Base-by-base conservation (phyloP, 2,888 invertebrate species). In the Lasiommata megera region DNA sequence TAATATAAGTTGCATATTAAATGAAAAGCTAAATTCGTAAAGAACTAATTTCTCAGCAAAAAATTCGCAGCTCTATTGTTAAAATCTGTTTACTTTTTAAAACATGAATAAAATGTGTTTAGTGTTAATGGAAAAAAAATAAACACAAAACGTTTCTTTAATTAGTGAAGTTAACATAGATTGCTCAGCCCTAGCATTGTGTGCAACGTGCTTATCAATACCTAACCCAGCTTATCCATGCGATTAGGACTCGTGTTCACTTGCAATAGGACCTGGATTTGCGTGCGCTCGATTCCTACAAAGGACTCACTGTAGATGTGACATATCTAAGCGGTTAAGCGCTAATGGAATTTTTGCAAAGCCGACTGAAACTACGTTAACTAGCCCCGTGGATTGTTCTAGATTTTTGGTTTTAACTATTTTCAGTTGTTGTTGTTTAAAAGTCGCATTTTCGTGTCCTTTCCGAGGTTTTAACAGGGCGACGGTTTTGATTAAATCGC, bases 321-420 rank as follows among this genome's bases (percentile, higher is more conserved):
- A 48, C 37, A 46, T 50, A 31, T 48, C 23, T 48, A 43, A 54
- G 44, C 43, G 54, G 54, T 57, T 60, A 44, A 46, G 54, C 34
- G 54, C 62, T 58, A 64, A 60, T 62, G 64, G 60, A 62, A 64
- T 64, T 62, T 64, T 60, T 58, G 60, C 54, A 37, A 37, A 53
- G 54, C 44, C 34, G 44, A 47, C 54, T 56, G 38, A 44, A 62
- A 56, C 50, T 54, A 48, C 52, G 58, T 58, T 62, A 58, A 60
- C 62, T 55, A 58, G 56, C 44, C 12, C 36, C 37, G 55, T 18
- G 52, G 37, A 58, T 58, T 53, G 58, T 36, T 56, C 54, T 38
- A 23, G 23, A 44, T 34, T 28, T 44, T 44, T 29, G 29, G 44
- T 52, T 17, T 38, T 31, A 38, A 31, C 52, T 52, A 18, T 41